Evolutionary conservation across 2,888 invertebrate species (phyloP).

Genomic region (Mechanitis messenoides): DNA sequence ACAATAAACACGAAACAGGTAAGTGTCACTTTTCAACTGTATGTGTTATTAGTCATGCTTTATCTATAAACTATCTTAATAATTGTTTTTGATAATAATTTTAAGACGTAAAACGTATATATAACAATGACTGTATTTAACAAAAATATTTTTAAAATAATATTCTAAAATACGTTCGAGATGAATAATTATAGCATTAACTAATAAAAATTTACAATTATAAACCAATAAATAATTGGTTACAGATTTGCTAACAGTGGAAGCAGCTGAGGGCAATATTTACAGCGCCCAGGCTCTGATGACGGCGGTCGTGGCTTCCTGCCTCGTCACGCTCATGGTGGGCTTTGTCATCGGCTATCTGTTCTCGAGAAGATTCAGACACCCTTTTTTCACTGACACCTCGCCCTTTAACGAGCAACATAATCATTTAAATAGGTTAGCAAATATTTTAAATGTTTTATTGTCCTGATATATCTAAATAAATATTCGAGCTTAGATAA

Average conservation of each 20-base stretch:
- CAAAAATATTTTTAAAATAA: too few relatives aligned
- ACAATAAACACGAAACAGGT: constrained; percentile 71
- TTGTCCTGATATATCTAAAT: too few relatives aligned
- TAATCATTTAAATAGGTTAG: constrained; percentile 84
- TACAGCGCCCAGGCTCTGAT: constrained; percentile 89
- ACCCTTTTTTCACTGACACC: constrained; percentile 83
- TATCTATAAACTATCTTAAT: background rate
- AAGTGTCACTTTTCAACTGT: constrained; percentile 18
- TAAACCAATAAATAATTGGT: constrained; percentile 11
- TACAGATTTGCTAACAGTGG: constrained; percentile 68
- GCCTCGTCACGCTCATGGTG: constrained; percentile 86
- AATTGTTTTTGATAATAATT: too few relatives aligned
- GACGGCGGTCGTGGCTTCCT: constrained; percentile 86
- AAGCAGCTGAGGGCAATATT: constrained; percentile 80
- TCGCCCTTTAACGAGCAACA: constrained; percentile 86
- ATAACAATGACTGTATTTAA: too few relatives aligned
- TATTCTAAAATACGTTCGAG: too few relatives aligned
- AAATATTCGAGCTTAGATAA: too few relatives aligned
- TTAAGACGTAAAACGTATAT: too few relatives aligned
- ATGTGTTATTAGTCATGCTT: constrained; percentile 1
- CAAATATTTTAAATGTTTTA: background rate
- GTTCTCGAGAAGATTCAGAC: constrained; percentile 85
- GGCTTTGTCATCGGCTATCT: constrained; percentile 91
- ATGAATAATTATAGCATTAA: too few relatives aligned
- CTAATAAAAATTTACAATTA: background rate